Conservation (phyloP, 2,113 vertebrate species). For the Calyptommatus sinebrachiatus region DNA sequence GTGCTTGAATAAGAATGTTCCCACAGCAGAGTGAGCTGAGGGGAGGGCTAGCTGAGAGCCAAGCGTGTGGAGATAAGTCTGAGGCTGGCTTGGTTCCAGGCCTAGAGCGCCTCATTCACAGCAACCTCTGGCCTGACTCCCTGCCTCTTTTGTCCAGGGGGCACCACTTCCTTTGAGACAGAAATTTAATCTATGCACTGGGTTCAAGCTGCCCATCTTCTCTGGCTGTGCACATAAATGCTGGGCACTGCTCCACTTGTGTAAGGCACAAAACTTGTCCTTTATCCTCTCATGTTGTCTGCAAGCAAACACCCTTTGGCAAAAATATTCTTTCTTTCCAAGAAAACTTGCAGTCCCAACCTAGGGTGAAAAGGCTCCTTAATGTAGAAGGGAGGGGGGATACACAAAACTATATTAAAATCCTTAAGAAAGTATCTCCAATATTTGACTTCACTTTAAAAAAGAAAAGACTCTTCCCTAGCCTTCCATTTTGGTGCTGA, state of each 20-base stretch:
- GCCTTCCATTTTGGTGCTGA: too few relatives aligned
- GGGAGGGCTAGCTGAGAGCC: conserved; percentile 7
- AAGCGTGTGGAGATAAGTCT: conserved; percentile 10
- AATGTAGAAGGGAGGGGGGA: too few relatives aligned
- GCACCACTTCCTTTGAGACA: neutral
- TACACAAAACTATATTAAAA: neutral
- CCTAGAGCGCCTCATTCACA: conserved; percentile 9
- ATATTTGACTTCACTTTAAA: neutral
- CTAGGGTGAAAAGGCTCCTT: neutral
- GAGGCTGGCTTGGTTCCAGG: neutral
- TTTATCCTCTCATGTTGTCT: too few relatives aligned
- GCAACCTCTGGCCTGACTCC: conserved; percentile 16
- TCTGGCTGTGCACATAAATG: neutral
- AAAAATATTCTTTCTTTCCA: neutral
- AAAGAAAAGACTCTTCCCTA: neutral
- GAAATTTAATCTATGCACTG: neutral
- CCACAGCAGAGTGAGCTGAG: conserved; percentile 6
- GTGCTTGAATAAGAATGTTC: conserved; percentile 30
- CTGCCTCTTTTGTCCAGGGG: neutral
- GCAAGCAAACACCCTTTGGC: too few relatives aligned
- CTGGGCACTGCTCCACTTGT: neutral
- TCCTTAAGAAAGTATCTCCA: neutral
- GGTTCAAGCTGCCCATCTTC: neutral
- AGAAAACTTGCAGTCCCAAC: neutral
- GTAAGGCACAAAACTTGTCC: neutral